Conservation (phyloP, 2,113 vertebrate species). For the Neogale vison region DNA sequence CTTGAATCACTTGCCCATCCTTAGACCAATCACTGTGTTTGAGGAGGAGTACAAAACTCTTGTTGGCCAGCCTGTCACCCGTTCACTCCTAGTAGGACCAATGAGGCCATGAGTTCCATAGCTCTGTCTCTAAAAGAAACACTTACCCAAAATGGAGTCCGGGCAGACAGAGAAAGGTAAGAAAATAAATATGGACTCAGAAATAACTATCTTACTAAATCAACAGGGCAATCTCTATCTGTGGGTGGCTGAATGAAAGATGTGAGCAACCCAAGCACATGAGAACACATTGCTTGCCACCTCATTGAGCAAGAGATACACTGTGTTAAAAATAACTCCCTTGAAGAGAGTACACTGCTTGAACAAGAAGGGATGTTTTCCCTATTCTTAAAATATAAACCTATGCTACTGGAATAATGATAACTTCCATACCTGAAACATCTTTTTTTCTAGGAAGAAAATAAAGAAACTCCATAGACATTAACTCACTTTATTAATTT, state of each 20-base stretch:
- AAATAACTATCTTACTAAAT: background rate
- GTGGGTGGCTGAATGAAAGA: background rate
- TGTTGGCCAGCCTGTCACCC: background rate
- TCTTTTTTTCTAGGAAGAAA: background rate
- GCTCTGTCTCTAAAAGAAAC: background rate
- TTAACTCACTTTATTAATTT: background rate
- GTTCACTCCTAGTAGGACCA: background rate
- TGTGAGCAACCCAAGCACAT: background rate
- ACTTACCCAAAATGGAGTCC: background rate
- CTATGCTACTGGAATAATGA: background rate
- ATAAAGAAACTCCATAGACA: background rate
- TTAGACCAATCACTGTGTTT: background rate
- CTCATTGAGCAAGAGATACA: background rate
- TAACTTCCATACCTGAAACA: background rate
- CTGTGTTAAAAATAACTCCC: constrained; percentile 34
- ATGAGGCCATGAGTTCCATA: background rate
- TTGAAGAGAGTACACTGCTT: background rate
- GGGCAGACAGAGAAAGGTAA: background rate
- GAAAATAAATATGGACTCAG: background rate
- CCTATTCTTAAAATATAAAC: background rate
- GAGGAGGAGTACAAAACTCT: background rate
- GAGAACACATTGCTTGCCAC: background rate
- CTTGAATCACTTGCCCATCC: background rate
- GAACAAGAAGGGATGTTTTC: background rate
- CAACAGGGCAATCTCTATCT: background rate